Conservation (phyloP, 1,140 invertebrate genomes). For the Cardiocondyla obscurior region DNA sequence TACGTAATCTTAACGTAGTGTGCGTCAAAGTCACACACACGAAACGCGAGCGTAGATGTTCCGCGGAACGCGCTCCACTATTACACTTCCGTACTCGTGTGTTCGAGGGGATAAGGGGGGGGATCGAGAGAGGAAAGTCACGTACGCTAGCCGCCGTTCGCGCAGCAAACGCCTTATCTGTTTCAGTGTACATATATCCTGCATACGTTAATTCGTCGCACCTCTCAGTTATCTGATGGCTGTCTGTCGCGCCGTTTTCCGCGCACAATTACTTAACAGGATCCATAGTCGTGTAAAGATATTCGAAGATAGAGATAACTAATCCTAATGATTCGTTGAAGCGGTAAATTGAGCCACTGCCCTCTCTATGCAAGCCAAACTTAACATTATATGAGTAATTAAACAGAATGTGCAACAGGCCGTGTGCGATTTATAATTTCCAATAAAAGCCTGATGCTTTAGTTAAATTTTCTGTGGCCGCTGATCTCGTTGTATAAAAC, state of each 20-base stretch:
- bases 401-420: slow-evolving; percentile 58
- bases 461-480: slow-evolving; percentile 67
- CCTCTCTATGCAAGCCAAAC: slow-evolving; percentile 26
- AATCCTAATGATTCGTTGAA: slow-evolving; percentile 59
- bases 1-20: too few relatives aligned
- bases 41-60: too few relatives aligned
- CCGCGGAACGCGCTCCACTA: too few relatives aligned
- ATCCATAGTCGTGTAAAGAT: slow-evolving; percentile 50
- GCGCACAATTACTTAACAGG: slow-evolving; percentile 67
- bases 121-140: too few relatives aligned
- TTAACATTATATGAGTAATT: slow-evolving; percentile 56
- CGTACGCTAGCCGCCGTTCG: too few relatives aligned
- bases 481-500: slow-evolving; percentile 63
- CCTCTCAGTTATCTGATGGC: slow-evolving; percentile 70
- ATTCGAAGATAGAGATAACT: slow-evolving; percentile 55
- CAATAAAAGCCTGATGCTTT: slow-evolving; percentile 66
- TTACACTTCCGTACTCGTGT: too few relatives aligned
- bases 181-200: too few relatives aligned
- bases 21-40: too few relatives aligned
- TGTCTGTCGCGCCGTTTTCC: slow-evolving; percentile 64
- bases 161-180: too few relatives aligned
- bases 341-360: slow-evolving; percentile 52
- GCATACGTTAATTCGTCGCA: slow-evolving; percentile 32
- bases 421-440: slow-evolving; percentile 56
- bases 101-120: too few relatives aligned